phyloP scores from a whole-genome alignment of 2,797 vertebrate species.

The Furcifer pardalis region DNA sequence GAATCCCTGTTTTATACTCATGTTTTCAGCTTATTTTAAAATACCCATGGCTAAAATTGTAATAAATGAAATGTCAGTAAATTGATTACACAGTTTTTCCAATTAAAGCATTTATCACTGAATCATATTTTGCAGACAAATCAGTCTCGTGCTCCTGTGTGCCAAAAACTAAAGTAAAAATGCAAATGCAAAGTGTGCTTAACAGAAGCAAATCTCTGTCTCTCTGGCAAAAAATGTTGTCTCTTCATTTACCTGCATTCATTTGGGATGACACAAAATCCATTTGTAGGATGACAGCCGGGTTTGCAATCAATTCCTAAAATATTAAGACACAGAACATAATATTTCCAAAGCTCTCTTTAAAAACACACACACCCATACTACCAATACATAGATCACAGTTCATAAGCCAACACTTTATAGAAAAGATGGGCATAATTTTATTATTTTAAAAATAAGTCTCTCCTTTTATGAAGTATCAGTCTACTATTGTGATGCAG shows the following conservation, averaged over 20 bases:
- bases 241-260: slow-evolving; percentile 88
- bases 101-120: slow-evolving; percentile 30
- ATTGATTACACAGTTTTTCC: background rate
- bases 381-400: background rate
- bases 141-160: background rate
- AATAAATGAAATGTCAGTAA: background rate
- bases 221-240: background rate
- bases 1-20: background rate
- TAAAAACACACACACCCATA: background rate
- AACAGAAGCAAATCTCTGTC: background rate
- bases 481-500: background rate
- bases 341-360: slow-evolving; percentile 5
- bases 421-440: fast-evolving
- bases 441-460: background rate
- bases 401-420: background rate
- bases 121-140: slow-evolving; percentile 25
- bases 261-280: slow-evolving; percentile 86
- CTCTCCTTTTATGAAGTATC: fast-evolving
- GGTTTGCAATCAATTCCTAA: slow-evolving; percentile 83
- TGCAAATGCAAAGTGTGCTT: background rate
- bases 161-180: background rate
- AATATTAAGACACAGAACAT: slow-evolving; percentile 49
- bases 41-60: background rate
- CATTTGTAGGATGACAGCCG: slow-evolving; percentile 85
- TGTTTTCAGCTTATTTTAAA: background rate